phyloP scores from a whole-genome alignment of 2,888 invertebrate genomes.

The Sturmia bella region DNA sequence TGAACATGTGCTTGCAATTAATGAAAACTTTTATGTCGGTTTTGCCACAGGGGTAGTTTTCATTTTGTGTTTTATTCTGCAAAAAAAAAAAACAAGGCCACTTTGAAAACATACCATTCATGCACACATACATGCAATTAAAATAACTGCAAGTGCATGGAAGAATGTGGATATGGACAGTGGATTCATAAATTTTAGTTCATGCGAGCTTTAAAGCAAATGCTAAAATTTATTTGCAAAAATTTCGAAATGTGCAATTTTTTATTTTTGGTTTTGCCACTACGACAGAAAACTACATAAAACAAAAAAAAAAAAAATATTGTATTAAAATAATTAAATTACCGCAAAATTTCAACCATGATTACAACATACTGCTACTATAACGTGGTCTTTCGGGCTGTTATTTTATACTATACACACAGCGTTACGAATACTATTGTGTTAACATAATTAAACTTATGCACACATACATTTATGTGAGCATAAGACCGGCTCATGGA shows the following conservation, averaged over 20 bases:
- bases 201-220: neutral
- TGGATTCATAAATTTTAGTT: neutral
- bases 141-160: constrained; percentile 6
- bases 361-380: constrained; percentile 60
- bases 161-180: constrained; percentile 12
- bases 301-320: constrained; percentile 57
- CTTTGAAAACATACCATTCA: constrained; percentile 3
- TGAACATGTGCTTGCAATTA: constrained; percentile 31
- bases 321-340: constrained; percentile 68
- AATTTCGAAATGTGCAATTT: constrained; percentile 8
- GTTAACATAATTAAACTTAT: neutral
- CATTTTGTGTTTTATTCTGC: constrained; percentile 1
- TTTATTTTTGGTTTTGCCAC: neutral
- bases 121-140: neutral
- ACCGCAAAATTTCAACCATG: constrained; percentile 65
- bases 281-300: constrained; percentile 24
- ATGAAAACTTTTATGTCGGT: constrained; percentile 35
- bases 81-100: constrained; percentile 36
- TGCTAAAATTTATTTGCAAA: constrained; percentile 19
- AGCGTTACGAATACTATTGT: no score
- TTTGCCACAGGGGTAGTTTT: constrained; percentile 48
- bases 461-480: neutral
- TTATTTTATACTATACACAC: constrained; percentile 50
- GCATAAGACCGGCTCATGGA: no score
- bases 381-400: constrained; percentile 54